Percentiles rank a stretch among this genome's conserved stretches.
Evolutionary conservation across 2,113 vertebrate genomes (phyloP).

Genomic region (Sminthopsis crassicaudata): DNA sequence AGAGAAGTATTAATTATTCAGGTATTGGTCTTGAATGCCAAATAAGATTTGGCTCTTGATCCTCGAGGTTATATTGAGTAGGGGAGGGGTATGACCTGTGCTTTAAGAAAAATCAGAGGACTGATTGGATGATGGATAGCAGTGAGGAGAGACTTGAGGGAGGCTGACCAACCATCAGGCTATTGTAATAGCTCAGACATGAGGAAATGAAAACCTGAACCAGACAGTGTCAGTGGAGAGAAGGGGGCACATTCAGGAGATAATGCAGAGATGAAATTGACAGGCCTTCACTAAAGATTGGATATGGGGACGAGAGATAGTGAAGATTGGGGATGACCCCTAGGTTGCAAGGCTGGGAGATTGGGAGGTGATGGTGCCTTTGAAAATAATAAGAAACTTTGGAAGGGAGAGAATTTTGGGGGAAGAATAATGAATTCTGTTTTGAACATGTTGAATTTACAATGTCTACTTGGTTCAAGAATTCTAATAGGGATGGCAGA

Average conservation of each 20-base stretch:
- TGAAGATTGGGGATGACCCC: background rate
- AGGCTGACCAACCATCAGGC: background rate
- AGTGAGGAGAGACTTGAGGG: background rate
- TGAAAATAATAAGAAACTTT: background rate
- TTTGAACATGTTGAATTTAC: background rate
- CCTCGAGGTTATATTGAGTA: background rate
- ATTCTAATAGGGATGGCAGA: background rate
- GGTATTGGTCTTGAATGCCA: background rate
- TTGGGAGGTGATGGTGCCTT: background rate
- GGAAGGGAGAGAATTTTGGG: background rate
- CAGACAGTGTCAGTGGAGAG: background rate
- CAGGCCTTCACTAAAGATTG: background rate
- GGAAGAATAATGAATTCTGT: background rate
- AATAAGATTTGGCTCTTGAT: background rate
- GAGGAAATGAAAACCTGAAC: background rate
- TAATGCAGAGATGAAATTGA: background rate
- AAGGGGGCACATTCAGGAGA: background rate
- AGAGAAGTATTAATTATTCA: background rate
- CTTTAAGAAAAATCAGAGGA: background rate
- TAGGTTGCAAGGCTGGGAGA: background rate
- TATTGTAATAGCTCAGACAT: background rate
- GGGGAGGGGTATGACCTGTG: background rate
- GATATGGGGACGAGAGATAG: background rate
- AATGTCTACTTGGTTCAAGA: background rate
- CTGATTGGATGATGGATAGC: background rate